Evolutionary conservation across 2,113 vertebrate genomes (phyloP), one percentile per base, ranked within the genome.

Genomic region (Ctenodactylus gundi): DNA sequence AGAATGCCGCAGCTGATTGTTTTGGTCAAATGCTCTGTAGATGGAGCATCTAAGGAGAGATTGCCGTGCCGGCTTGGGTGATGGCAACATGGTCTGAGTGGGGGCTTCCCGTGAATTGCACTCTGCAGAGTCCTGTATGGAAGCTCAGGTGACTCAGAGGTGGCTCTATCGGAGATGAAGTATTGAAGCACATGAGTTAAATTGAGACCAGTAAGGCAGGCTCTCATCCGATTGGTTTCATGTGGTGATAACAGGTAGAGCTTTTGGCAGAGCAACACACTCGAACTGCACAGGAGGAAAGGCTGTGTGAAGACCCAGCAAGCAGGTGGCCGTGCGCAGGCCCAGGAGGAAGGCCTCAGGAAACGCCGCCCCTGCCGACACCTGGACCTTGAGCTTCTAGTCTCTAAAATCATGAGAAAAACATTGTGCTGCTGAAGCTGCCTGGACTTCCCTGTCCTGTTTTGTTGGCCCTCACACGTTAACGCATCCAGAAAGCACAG

Each of bases 401-500:
- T 15, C 7, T 67, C 29, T n/a, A 39, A 51, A 41, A 65, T 6
- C 23, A 4, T 31, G 57, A 27, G 60, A 49, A 51, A 53, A 15
- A n/a, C 10, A 11, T 39, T 29, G 15, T n/a, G 7, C 25, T 49
- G 31, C 17, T 36, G 9, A 60, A 49, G 41, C 39, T 36, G n/a
- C 23, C 18, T 17, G 49, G 44, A 12, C 25, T 77, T 27, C 11
- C 29, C 21, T 46, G 18, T 17, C 11, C 21, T n/a, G 2, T 51
- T 9, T 14, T 3, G 4, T 27, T 15, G 51, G n/a, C n/a, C 6
- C 3, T 6, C 14, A n/a, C 12, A 68, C 10, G 29, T n/a, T 39
- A 3, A 13, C 4, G 8, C 2, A 29, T 14, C 31, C 13, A 20
- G 18, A 17, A 20, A 62, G 17, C 85, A 23, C 1, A 4, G 2